Conservation (phyloP, 2,113 vertebrate genomes). For the Leptobrachium leishanense region DNA sequence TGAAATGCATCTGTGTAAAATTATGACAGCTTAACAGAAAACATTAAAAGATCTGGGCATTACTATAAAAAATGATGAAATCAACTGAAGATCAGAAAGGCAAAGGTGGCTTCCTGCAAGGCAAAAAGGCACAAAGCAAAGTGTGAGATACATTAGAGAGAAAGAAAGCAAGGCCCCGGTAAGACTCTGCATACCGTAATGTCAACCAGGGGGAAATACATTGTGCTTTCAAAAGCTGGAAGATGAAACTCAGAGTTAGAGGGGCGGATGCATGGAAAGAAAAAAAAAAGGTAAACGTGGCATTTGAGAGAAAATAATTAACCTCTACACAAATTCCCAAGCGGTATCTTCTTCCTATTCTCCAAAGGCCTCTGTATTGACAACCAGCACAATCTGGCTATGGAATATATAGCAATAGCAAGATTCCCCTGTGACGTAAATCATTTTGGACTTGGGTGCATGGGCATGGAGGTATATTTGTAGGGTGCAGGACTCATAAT, state of each 20-base stretch:
- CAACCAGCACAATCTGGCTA: too few relatives aligned
- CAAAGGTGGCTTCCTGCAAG: conserved; percentile 14
- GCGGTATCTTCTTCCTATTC: too few relatives aligned
- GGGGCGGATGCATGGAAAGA: conserved; percentile 1
- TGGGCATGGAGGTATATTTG: too few relatives aligned
- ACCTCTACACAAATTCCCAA: too few relatives aligned
- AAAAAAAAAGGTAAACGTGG: conserved; percentile 22
- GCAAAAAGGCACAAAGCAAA: conserved; percentile 3
- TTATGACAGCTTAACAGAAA: conserved; percentile 17
- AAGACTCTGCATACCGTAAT: conserved; percentile 15
- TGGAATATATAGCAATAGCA: too few relatives aligned
- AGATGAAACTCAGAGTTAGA: conserved; percentile 3
- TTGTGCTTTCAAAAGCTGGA: conserved; percentile 17
- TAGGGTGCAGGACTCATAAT: too few relatives aligned
- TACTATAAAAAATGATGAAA: conserved; percentile 24
- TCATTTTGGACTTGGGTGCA: too few relatives aligned
- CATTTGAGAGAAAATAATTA: not conserved
- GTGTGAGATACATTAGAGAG: not conserved
- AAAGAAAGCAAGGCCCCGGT: conserved; percentile 3
- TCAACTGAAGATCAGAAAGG: conserved; percentile 13
- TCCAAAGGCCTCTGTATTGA: too few relatives aligned
- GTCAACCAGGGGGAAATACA: conserved; percentile 11
- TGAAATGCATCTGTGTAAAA: conserved; percentile 33
- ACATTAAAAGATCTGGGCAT: conserved; percentile 34
- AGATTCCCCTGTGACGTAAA: too few relatives aligned